A percentile compares a stretch with the other conserved stretches of the same genome.
These are phyloP conservation scores for Orius laevigatus DNA, from an alignment of 1,140 invertebrate species.

Conservation along the genomic window DNA sequence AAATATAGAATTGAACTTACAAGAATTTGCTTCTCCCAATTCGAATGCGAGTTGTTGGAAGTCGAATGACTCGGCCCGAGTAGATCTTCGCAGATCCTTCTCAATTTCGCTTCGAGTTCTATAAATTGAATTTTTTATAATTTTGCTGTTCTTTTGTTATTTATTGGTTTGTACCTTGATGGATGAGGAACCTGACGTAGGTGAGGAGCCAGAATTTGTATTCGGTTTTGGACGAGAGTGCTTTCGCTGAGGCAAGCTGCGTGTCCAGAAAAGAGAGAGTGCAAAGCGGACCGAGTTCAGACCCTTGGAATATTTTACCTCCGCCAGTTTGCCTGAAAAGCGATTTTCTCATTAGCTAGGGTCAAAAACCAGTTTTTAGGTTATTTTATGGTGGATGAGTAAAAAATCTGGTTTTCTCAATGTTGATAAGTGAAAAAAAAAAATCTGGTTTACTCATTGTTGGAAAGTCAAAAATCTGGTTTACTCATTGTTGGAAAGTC, in stretches of 20 bases:
- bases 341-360: conserved; percentile 3
- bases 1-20: conserved; percentile 25
- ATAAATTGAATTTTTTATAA: conserved; percentile 20
- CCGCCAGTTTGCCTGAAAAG: not conserved
- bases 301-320: conserved; percentile 5
- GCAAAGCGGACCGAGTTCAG: conserved; percentile 24
- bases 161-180: conserved; percentile 42
- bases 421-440: too few species aligned
- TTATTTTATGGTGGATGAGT: too few species aligned
- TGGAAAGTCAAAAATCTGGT: too few species aligned
- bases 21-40: conserved; percentile 38
- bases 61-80: conserved; percentile 50
- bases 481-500: too few species aligned
- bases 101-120: conserved; percentile 47
- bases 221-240: conserved; percentile 50
- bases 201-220: conserved; percentile 64
- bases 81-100: conserved; percentile 53
- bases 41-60: conserved; percentile 29
- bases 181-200: conserved; percentile 52
- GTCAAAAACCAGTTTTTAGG: too few species aligned
- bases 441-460: too few species aligned
- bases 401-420: too few species aligned
- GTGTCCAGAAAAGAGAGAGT: conserved; percentile 59
- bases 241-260: conserved; percentile 50
- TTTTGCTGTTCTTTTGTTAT: not conserved